Conservation (phyloP, 2,888 invertebrate species). For the Leptinotarsa haldemani region DNA sequence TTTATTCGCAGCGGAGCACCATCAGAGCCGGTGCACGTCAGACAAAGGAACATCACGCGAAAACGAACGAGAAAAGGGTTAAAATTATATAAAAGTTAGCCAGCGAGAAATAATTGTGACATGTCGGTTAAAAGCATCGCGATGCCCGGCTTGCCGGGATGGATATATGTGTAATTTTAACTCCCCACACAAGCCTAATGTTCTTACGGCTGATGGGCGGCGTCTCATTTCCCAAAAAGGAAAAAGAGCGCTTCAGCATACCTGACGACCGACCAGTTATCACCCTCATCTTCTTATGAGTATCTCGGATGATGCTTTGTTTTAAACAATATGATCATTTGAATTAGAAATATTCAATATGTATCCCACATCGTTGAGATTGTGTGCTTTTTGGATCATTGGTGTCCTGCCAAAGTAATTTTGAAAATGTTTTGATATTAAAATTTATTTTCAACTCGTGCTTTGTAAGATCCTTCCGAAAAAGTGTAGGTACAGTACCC, state of each 20-base stretch:
- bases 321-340: neutral
- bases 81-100: conserved; percentile 56
- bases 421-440: no score
- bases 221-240: conserved; percentile 1
- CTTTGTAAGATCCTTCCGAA: no score
- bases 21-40: conserved; percentile 42
- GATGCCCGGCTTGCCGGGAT: neutral
- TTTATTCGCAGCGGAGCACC: conserved; percentile 41
- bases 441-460: no score
- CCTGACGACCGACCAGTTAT: conserved; percentile 13
- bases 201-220: conserved; percentile 15
- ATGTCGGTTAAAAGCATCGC: conserved; percentile 50
- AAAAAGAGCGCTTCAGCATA: conserved; percentile 1
- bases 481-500: no score
- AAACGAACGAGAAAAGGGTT: conserved; percentile 53
- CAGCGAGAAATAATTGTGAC: conserved; percentile 55
- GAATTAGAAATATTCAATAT: neutral
- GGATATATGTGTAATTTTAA: conserved; percentile 18
- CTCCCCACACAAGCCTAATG: conserved; percentile 17
- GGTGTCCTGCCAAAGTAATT: no score
- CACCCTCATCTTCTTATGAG: neutral
- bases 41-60: conserved; percentile 45
- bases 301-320: conserved; percentile 1
- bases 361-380: no score
- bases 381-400: no score